Evolutionary conservation across 2,797 vertebrate genomes (phyloP), one percentile per base, ranked within the genome.

Genomic region (Sebastes hubbsi): DNA sequence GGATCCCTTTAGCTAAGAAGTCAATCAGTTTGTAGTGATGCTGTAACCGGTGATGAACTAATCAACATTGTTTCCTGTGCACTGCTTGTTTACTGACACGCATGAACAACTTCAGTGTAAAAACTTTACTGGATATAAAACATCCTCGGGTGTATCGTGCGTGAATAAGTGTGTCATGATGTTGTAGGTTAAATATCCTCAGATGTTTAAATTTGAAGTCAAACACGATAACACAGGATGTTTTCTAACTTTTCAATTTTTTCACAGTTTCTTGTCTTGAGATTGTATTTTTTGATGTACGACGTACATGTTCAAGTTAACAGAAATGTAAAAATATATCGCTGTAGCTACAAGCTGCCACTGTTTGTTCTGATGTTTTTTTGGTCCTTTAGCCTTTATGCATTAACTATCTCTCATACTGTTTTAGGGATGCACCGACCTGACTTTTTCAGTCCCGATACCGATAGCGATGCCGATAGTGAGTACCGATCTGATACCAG

Each of bases 271-370:
- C 61, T 81, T 88, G 84, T 89, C 30, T 68, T 56, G 70, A 82
- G 54, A 87, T 86, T 82, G 77, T 83, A 72, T 81, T 89, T 85
- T 88, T 82, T 67, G 20, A 82, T 87, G 81, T 89, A 73, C 36
- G 25, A 14, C 56, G 30, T 81, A 67, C 13, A 77, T 78, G 79
- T 86, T 85, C 13, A 84, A 74, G 62, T 75, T 66, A 63, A 65
- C 54, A 75, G 22, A 83, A 78, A 66, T 82, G 74, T 88, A 66
- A 71, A 42, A 91, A 87, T 88, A 87, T 87, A 88, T 85, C 2
- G 8, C 49, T 84, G 60, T 85, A 64, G 59, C 71, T 77, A 56
- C 38, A 68, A 61, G 38, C 61, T 78, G 27, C 79, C 66, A 42
- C 24, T 64, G 42, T 69, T 82, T 83, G 38, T 69, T 82, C 75